Evolutionary conservation across 2,888 invertebrate genomes (phyloP).

Genomic region (Xestoiulus laeticollis): DNA sequence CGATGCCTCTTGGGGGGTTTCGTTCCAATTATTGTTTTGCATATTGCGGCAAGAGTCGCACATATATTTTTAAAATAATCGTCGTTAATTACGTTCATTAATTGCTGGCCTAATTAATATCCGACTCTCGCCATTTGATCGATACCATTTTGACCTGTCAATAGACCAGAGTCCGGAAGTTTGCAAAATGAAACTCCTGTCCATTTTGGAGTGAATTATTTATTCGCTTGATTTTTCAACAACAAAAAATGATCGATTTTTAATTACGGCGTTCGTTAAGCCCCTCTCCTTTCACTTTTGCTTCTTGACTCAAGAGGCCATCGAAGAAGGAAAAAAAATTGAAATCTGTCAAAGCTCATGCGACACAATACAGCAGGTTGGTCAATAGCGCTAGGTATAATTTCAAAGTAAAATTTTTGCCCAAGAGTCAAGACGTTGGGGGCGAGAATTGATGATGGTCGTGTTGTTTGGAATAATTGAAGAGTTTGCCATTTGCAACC

Average conservation of each 20-base stretch:
- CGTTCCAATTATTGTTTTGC: too few relatives aligned
- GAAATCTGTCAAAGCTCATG: neutral
- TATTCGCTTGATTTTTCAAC: neutral
- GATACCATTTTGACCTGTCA: neutral
- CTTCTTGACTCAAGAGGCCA: neutral
- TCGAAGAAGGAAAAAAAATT: neutral
- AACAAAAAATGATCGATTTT: constrained; percentile 24
- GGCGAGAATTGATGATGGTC: neutral
- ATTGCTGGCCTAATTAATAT: constrained; percentile 30
- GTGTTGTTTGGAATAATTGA: neutral
- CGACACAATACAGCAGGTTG: neutral
- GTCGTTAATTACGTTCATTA: constrained; percentile 6
- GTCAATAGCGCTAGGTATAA: neutral
- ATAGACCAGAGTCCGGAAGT: neutral
- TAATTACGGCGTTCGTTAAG: neutral
- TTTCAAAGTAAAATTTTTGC: constrained; percentile 10
- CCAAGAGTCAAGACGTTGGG: neutral
- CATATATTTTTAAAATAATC: neutral
- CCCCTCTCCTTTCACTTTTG: neutral
- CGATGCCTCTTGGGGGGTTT: too few relatives aligned
- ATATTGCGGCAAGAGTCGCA: too few relatives aligned
- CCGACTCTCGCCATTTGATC: neutral
- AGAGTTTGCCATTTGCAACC: neutral
- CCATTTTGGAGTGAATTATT: neutral
- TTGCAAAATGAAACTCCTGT: neutral